These are phyloP conservation scores for Gymnarchus niloticus DNA, from an alignment of 2,113 vertebrate species.

Conservation along the genomic window DNA sequence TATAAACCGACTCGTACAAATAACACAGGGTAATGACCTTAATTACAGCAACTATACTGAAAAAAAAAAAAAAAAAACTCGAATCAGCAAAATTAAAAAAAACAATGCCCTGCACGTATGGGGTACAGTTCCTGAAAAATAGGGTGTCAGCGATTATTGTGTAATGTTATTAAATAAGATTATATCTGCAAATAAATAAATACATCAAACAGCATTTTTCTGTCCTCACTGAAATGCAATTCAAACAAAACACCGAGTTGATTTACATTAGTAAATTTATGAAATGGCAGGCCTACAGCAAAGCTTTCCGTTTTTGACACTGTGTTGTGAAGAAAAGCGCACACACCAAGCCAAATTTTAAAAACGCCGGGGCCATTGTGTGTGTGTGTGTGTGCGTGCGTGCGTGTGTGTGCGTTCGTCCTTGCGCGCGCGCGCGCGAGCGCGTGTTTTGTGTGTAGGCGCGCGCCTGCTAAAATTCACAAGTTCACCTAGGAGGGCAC, in stretches of 20 bases:
- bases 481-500: conserved; percentile 18
- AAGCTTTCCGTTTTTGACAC: neutral
- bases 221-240: neutral
- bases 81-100: neutral
- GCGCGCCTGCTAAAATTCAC: conserved; percentile 17
- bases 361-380: conserved; percentile 3
- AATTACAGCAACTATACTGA: neutral
- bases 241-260: too few relatives aligned
- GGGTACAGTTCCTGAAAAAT: neutral
- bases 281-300: neutral
- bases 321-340: neutral
- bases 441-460: conserved; percentile 22
- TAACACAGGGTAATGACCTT: neutral
- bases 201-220: too few relatives aligned
- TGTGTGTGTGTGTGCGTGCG: conserved; percentile 20
- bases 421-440: conserved; percentile 19
- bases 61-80: neutral
- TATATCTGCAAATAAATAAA: too few relatives aligned
- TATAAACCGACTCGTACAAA: neutral
- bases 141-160: neutral
- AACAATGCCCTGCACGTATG: neutral
- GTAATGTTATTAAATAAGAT: neutral
- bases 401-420: conserved; percentile 23
- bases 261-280: neutral
- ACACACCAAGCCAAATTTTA: conserved; percentile 11